Base-by-base conservation (phyloP, 2,113 vertebrate genomes). In the Tyrannus savana region DNA sequence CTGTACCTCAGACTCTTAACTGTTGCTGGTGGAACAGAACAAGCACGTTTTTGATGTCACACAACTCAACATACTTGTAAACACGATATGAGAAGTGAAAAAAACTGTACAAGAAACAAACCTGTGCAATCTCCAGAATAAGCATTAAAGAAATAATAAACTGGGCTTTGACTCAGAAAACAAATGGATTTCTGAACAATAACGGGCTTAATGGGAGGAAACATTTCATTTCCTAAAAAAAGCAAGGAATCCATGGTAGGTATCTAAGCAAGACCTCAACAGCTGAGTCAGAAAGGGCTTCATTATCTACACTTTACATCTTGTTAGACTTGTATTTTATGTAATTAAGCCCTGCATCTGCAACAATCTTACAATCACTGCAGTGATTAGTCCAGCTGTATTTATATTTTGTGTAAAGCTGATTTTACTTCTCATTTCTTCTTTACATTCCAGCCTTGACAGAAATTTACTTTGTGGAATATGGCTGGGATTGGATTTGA, bases 321-420 rank as follows among this genome's bases (percentile, higher is more conserved):
- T 52, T 77, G 42, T 71, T 77, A 94, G 55, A 63, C 33, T 83
- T 73, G 13, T 88, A 68, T 91, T 88, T 91, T 85, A 94, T 12
- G 22, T 77, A 93, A 96, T 93, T 90, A 94, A 86, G 56, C 28
- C 75, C 82, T 88, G 90, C 95, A 96, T 84, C 95, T 96, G 96
- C 93, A 92, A 85, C 68, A 77, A 15, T 88, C 87, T 91, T 78
- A 86, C 59, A 96, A 94, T 96, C 72, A 85, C 39, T 93, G 79
- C 76, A 90, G 56, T 95, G 95, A 96, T 97, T 94, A 96, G 79
- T 93, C 75, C 95, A 96, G 93, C 92, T 97, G 95, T 96, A 96
- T 96, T 97, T 97, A 90, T 92, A 88, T 95, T 92, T 93, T 68
- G 17, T 17, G 8, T 72, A 53, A 95, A 93, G 64, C 71, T 90